These are phyloP conservation scores for Ennomos quercinarius DNA, from an alignment of 2,888 invertebrate species.

Conservation along the genomic window DNA sequence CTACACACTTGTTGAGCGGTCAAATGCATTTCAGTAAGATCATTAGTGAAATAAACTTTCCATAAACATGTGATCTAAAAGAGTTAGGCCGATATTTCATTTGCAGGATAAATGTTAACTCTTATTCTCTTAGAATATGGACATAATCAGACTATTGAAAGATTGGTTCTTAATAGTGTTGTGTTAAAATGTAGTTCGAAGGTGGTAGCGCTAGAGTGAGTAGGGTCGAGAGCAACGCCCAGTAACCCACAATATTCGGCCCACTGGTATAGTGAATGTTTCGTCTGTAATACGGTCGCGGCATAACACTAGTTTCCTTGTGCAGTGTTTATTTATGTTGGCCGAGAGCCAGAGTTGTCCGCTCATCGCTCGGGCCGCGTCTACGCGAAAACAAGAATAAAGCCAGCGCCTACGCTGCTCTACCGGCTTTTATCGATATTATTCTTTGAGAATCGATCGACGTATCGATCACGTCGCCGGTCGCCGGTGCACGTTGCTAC, in stretches of 20 bases:
- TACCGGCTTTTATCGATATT: constrained; percentile 65
- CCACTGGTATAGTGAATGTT: constrained; percentile 84
- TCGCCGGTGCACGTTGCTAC: constrained; percentile 55
- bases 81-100: no score
- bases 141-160: no score
- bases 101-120: no score
- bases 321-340: constrained; percentile 85
- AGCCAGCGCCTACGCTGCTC: constrained; percentile 69
- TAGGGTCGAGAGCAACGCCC: constrained; percentile 54
- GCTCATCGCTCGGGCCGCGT: constrained; percentile 66
- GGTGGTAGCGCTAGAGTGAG: not conserved
- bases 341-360: constrained; percentile 78
- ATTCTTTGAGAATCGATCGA: constrained; percentile 61
- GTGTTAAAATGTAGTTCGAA: no score
- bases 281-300: constrained; percentile 84
- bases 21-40: constrained; percentile 1
- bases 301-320: constrained; percentile 85
- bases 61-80: no score
- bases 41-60: no score
- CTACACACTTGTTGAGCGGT: constrained; percentile 24
- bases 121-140: no score
- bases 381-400: constrained; percentile 69
- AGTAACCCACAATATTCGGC: constrained; percentile 84
- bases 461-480: constrained; percentile 67
- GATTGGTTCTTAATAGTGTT: no score